Evolutionary conservation across 2,888 invertebrate genomes (phyloP).

Genomic region (Trachelus iudaicus): DNA sequence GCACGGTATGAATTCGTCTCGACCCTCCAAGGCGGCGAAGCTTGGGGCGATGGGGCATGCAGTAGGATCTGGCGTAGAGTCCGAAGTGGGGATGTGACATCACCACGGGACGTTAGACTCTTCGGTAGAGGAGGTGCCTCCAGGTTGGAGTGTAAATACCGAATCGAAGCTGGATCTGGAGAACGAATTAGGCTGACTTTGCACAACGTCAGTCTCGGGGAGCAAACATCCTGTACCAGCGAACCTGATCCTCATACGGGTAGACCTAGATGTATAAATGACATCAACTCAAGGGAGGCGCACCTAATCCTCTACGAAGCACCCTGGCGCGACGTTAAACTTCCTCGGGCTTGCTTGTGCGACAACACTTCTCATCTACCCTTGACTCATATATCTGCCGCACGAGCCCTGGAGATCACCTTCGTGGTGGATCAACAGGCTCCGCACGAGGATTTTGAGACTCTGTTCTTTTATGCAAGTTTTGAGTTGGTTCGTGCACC

Average conservation of each 20-base stretch:
- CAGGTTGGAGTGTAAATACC: slow-evolving; percentile 81
- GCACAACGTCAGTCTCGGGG: slow-evolving; percentile 80
- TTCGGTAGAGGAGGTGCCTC: slow-evolving; percentile 86
- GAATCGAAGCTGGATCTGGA: slow-evolving; percentile 76
- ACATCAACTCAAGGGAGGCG: slow-evolving; percentile 52
- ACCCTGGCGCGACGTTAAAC: slow-evolving; percentile 77
- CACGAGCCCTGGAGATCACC: slow-evolving; percentile 79
- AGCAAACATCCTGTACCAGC: slow-evolving; percentile 74
- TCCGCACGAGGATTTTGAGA: slow-evolving; percentile 84
- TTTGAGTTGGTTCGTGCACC: slow-evolving; percentile 75
- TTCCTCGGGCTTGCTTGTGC: slow-evolving; percentile 83
- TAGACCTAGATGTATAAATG: slow-evolving; percentile 70
- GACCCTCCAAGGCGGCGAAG: slow-evolving; percentile 79
- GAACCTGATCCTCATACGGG: slow-evolving; percentile 80
- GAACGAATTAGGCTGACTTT: slow-evolving; percentile 76
- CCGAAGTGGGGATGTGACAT: slow-evolving; percentile 73
- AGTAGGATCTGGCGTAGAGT: slow-evolving; percentile 74
- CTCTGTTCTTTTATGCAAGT: slow-evolving; percentile 80
- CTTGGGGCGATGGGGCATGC: slow-evolving; percentile 70
- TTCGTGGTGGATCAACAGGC: slow-evolving; percentile 80
- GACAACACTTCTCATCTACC: slow-evolving; percentile 78
- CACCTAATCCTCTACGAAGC: slow-evolving; percentile 74
- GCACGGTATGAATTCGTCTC: slow-evolving; percentile 85
- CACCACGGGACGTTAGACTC: slow-evolving; percentile 81
- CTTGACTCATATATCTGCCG: slow-evolving; percentile 74